Percentiles rank a stretch among this genome's conserved stretches.
phyloP scores from a whole-genome alignment of 2,797 vertebrate genomes.

The Microchirus variegatus region DNA sequence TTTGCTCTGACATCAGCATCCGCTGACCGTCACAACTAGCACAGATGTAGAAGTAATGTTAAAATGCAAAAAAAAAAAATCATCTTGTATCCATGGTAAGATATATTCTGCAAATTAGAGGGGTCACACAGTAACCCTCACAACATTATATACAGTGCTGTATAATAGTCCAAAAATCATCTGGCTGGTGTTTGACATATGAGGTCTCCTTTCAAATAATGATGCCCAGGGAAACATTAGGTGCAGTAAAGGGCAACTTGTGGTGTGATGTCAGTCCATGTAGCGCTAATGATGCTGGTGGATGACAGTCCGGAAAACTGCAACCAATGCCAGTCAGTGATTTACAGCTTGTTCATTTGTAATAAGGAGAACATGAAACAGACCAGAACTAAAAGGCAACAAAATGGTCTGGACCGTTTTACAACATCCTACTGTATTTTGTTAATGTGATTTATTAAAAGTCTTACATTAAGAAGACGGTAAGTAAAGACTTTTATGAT shows the following conservation, averaged over 20 bases:
- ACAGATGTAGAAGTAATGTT: not conserved
- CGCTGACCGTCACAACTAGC: not conserved
- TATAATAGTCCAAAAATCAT: not conserved
- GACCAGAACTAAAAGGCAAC: not conserved
- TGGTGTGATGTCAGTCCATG: conserved; percentile 17
- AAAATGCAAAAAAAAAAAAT: not conserved
- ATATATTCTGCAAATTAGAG: not conserved
- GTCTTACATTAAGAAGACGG: not conserved
- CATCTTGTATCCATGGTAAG: not conserved
- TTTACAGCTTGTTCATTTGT: not conserved
- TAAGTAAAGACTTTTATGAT: conserved; percentile 3
- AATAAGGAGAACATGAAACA: not conserved
- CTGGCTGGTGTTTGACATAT: not conserved
- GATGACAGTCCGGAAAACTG: conserved; percentile 9
- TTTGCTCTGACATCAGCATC: not conserved
- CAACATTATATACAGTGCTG: not conserved
- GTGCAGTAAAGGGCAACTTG: conserved; percentile 7
- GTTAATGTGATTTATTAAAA: conserved; percentile 13
- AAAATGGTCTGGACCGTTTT: not conserved
- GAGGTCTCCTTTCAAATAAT: not conserved
- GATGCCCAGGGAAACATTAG: not conserved
- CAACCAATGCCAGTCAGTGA: not conserved
- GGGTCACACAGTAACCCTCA: not conserved
- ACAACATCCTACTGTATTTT: not conserved
- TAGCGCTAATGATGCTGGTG: conserved; percentile 10